These are phyloP conservation scores for Phoenicopterus ruber DNA, from an alignment of 2,113 vertebrate species.

Conservation along the genomic window DNA sequence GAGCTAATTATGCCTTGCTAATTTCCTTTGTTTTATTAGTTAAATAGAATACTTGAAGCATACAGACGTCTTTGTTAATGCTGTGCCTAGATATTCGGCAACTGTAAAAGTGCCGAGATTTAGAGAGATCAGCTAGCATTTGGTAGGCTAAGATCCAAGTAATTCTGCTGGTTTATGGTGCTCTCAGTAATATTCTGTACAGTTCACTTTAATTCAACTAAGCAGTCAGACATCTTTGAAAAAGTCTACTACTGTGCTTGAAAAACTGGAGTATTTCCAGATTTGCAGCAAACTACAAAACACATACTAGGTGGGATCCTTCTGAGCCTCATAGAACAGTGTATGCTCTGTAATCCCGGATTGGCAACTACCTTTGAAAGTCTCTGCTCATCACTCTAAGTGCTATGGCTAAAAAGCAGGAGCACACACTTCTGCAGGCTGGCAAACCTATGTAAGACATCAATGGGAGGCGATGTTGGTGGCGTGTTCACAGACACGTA, in stretches of 20 bases:
- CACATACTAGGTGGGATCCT: neutral
- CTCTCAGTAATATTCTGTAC: neutral
- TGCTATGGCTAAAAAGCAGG: neutral
- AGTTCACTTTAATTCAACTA: neutral
- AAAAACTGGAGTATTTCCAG: neutral
- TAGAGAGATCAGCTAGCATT: neutral
- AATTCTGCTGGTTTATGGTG: neutral
- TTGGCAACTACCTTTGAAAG: neutral
- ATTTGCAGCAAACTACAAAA: neutral
- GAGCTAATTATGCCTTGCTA: slow-evolving; percentile 27
- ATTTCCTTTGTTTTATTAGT: slow-evolving; percentile 35
- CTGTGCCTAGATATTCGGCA: neutral
- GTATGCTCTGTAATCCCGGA: neutral
- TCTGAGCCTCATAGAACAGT: neutral
- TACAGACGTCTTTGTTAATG: neutral
- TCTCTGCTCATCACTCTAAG: neutral
- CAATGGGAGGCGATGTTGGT: neutral
- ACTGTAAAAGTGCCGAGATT: neutral
- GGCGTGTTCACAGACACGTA: accelerated
- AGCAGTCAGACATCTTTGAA: neutral
- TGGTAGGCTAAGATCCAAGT: neutral
- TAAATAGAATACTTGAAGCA: neutral
- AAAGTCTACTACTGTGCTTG: neutral
- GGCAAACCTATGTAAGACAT: neutral
- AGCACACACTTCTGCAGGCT: neutral